These are phyloP conservation scores for Protosalanx chinensis DNA, from an alignment of 2,797 vertebrate species.

Conservation along the genomic window DNA sequence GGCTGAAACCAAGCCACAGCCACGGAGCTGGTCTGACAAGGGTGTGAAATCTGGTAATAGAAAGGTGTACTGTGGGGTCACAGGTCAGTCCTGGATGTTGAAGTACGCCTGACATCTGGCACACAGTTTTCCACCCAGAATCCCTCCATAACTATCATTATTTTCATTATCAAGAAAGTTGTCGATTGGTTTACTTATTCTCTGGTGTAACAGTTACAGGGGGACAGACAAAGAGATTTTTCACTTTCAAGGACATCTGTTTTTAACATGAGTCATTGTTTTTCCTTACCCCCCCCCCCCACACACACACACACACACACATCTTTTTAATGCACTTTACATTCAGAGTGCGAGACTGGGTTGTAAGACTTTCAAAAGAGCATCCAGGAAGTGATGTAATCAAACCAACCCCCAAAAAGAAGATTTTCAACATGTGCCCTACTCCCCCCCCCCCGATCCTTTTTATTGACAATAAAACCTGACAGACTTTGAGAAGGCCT, in stretches of 20 bases:
- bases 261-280: conserved; percentile 28
- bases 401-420: conserved; percentile 29
- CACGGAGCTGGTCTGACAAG: conserved; percentile 36
- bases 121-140: conserved; percentile 47
- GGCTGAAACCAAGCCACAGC: conserved; percentile 47
- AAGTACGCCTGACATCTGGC: conserved; percentile 60
- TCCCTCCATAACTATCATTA: conserved; percentile 32
- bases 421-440: conserved; percentile 19
- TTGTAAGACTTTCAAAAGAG: conserved; percentile 48
- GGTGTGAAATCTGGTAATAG: conserved; percentile 67
- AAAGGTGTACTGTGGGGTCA: conserved; percentile 56
- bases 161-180: conserved; percentile 44
- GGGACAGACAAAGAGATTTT: conserved; percentile 1
- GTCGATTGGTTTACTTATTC: conserved; percentile 26
- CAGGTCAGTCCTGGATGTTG: conserved; percentile 60
- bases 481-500: conserved; percentile 49
- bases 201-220: conserved; percentile 28
- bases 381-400: conserved; percentile 47
- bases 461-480: conserved; percentile 51
- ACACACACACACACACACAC: too few species aligned
- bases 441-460: conserved; percentile 24
- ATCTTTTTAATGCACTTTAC: conserved; percentile 20
- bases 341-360: conserved; percentile 18
- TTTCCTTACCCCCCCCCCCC: conserved; percentile 13
- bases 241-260: conserved; percentile 46